phyloP scores from a whole-genome alignment of 2,888 invertebrate species.

The Lasioglossum malachurum region DNA sequence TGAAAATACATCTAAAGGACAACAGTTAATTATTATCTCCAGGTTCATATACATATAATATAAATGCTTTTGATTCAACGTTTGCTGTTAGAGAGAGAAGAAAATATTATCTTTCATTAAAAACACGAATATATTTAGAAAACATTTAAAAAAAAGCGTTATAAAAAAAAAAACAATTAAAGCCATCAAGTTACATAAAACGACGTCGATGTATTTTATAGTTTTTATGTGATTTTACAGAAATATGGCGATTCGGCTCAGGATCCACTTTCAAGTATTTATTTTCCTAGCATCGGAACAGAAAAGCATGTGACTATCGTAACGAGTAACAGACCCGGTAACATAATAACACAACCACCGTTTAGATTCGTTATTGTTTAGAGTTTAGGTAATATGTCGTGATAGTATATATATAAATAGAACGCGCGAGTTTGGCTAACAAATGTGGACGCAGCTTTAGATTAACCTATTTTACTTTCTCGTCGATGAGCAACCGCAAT shows the following conservation, averaged over 20 bases:
- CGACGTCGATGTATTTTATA: neutral
- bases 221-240: neutral
- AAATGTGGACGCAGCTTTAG: neutral
- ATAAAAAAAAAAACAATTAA: neutral
- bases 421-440: neutral
- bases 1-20: slow-evolving; percentile 39
- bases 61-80: neutral
- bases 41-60: neutral
- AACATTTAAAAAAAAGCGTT: neutral
- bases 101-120: slow-evolving; percentile 7
- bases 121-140: neutral
- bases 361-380: neutral
- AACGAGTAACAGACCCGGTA: neutral
- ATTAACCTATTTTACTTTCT: neutral
- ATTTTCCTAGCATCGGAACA: neutral
- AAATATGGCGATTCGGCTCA: neutral
- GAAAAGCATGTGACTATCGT: neutral
- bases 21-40: slow-evolving; percentile 33
- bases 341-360: neutral
- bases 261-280: neutral
- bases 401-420: neutral
- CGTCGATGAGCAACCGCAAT: neutral
- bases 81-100: slow-evolving; percentile 13
- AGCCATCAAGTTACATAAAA: neutral
- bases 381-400: neutral